Evolutionary conservation across 2,113 vertebrate genomes (phyloP), one percentile per base, ranked within the genome.

Genomic region (Hippocampus barbouri): DNA sequence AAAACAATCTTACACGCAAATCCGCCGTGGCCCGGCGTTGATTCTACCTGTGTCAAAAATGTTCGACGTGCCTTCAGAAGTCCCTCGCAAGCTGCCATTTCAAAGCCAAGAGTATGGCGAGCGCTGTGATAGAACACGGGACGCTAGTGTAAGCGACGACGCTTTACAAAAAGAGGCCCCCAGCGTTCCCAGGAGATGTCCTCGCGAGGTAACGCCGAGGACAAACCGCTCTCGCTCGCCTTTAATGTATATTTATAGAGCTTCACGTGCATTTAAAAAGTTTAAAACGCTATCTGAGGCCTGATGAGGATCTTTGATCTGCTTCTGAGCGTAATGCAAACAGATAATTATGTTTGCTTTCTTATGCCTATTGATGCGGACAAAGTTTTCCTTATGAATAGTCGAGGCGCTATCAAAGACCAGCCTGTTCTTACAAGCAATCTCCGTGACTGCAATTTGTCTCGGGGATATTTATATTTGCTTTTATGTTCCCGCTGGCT

Each of bases 191-290:
- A 69, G 79, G 86, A 86, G 89, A 88, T 85, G 81, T 81, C 86
- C 86, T 88, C 83, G 10, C 84, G 79, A 89, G 89, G 87, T 91
- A 90, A 88, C 77, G 5, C 67, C 80, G 87, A 89, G 89, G 89
- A 89, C 89, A 90, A 78, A 80, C 79, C 66, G 45, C 66, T 41
- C 59, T 72, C 72, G 71, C 77, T 71, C 73, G n/a, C 72, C 76
- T 51, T 73, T 87, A 79, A 81, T 87, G 71, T 86, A 82, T 90
- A 89, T 91, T 89, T 90, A 89, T 88, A 90, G 86, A 68, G 21
- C 66, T 80, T 80, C 71, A 43, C 80, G 82, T 68, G 71, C 69
- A 79, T 87, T 86, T 86, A 86, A 86, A 82, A 87, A 83, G 82
- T 88, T 84, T 78, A 81, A 88, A 84, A 81, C 79, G 34, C 59